These are phyloP conservation scores for Champsocephalus gunnari DNA, from an alignment of 2,797 vertebrate genomes.

Conservation along the genomic window DNA sequence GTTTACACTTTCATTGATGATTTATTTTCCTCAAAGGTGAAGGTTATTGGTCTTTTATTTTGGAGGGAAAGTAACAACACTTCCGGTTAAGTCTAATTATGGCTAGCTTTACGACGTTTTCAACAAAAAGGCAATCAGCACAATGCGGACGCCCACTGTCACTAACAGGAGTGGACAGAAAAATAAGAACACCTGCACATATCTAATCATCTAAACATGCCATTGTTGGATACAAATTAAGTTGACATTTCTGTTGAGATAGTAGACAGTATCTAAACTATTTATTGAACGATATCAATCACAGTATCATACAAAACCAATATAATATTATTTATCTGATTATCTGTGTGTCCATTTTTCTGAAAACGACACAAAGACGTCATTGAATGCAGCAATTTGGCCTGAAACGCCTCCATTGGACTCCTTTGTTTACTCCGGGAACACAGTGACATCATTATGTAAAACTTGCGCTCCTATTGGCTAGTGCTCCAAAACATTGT, in stretches of 20 bases:
- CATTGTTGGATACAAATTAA: background rate
- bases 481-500: too few species aligned
- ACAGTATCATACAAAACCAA: background rate
- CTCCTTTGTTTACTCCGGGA: too few species aligned
- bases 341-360: too few species aligned
- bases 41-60: background rate
- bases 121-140: background rate
- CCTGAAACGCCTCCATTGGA: too few species aligned
- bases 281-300: too few species aligned
- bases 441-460: too few species aligned
- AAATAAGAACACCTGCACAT: conserved; percentile 2
- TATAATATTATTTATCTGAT: too few species aligned
- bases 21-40: background rate
- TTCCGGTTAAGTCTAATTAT: background rate
- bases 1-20: background rate
- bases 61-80: background rate
- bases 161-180: conserved; percentile 10
- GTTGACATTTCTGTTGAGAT: background rate
- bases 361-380: background rate
- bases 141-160: conserved; percentile 31
- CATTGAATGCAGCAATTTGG: too few species aligned
- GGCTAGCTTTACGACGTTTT: background rate
- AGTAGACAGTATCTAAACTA: background rate
- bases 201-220: background rate
- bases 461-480: too few species aligned